phyloP scores from a whole-genome alignment of 1,140 invertebrate genomes.

The Megalopta genalis region DNA sequence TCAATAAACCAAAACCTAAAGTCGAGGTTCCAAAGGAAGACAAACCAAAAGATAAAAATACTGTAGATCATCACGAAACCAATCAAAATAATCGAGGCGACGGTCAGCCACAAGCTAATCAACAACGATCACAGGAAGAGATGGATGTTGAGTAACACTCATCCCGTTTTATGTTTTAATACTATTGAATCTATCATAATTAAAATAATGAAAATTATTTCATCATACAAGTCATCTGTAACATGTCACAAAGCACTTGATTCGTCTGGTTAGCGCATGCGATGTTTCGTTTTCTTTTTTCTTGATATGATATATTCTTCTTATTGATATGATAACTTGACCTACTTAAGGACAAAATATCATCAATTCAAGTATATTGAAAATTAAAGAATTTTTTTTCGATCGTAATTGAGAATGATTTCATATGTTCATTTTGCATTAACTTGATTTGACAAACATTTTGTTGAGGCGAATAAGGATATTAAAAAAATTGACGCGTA shows the following conservation, averaged over 20 bases:
- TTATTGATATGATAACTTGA: slow-evolving; percentile 35
- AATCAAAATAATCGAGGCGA: slow-evolving; percentile 69
- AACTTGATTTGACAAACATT: not conserved
- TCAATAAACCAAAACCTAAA: slow-evolving; percentile 93
- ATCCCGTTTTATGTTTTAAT: slow-evolving; percentile 61
- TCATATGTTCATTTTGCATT: slow-evolving; percentile 2
- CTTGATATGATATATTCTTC: no score
- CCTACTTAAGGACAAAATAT: slow-evolving; percentile 37
- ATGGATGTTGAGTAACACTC: slow-evolving; percentile 79
- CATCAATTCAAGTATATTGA: slow-evolving; percentile 28
- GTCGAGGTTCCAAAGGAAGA: slow-evolving; percentile 78
- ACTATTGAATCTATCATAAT: slow-evolving; percentile 60
- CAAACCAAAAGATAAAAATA: slow-evolving; percentile 69
- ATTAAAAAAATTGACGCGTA: not conserved
- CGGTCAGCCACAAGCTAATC: slow-evolving; percentile 76
- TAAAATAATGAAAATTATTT: slow-evolving; percentile 61
- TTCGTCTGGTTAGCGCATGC: slow-evolving; percentile 43
- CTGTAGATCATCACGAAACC: slow-evolving; percentile 64
- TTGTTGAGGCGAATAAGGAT: no score
- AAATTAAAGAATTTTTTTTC: slow-evolving; percentile 43
- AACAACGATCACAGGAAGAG: slow-evolving; percentile 80
- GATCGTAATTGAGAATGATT: not conserved
- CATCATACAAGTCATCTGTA: slow-evolving; percentile 54
- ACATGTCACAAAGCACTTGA: slow-evolving; percentile 62
- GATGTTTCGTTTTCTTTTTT: slow-evolving; percentile 28